Base-by-base conservation (phyloP, 2,113 vertebrate species). In the Atrichornis clamosus region DNA sequence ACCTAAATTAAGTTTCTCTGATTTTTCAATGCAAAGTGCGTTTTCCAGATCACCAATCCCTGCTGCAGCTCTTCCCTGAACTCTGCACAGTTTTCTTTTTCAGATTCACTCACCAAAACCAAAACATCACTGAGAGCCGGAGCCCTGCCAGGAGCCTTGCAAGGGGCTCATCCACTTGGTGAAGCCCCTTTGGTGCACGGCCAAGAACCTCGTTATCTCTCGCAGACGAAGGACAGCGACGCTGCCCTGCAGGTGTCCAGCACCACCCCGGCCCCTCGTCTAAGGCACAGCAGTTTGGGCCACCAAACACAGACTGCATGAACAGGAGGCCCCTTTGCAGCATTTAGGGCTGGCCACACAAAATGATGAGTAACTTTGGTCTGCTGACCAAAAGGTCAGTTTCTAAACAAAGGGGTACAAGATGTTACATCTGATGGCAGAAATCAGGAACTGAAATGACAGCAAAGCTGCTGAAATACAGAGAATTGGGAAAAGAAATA, bases 181-280 rank as follows among this genome's bases (percentile, higher is more conserved):
- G 63, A 16, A 28, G 67, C n/a, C 42, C 63, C 1, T 20, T 35
- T 28, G 60, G 59, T 23, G 27, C 78, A 3, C 0, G 3, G 75
- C 58, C 63, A 65, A n/a, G 79, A 75, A 9, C 41, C 37, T 58
- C 1, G 0, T 15, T 16, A 7, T 22, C 42, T 37, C 37, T 19
- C 42, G 5, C 73, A 9, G 9, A 19, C 4, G 7, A 44, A 35
- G 56, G 35, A 2, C 32, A 7, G 15, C 2, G 5, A n/a, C 0
- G 13, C 78, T 44, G 15, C 8, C 8, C n/a, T 37, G 53, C 53
- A 22, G 32, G 26, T 47, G 33, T 4, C 26, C 21, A 20, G 24
- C 20, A 6, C 1, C 23, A 75, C 11, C 37, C 72, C 5, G 27
- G 7, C 6, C 30, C 62, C 70, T 28, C 20, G 64, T 4, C 46